Conservation (phyloP, 2,888 invertebrate genomes). For the Xylota sylvarum region DNA sequence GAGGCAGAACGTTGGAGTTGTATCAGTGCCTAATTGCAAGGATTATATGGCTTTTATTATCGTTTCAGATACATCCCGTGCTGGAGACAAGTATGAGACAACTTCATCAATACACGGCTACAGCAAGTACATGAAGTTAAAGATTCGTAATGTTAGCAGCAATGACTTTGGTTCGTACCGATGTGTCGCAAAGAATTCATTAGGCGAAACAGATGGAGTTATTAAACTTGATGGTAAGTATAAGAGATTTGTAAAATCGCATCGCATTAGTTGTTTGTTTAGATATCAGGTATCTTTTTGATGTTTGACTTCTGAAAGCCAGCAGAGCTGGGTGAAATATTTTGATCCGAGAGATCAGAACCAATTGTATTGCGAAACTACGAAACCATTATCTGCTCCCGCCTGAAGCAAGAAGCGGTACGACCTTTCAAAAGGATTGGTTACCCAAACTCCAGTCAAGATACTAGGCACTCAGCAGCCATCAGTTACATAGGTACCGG, state of each 20-base stretch:
- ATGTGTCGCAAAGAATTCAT: slow-evolving; percentile 96
- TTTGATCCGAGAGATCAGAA: no score
- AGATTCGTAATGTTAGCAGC: slow-evolving; percentile 91
- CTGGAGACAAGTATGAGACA: slow-evolving; percentile 95
- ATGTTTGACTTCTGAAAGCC: no score
- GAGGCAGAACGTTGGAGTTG: slow-evolving; percentile 1
- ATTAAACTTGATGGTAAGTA: slow-evolving; percentile 94
- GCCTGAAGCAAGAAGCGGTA: no score
- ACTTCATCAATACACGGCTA: slow-evolving; percentile 93
- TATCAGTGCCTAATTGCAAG: slow-evolving; percentile 16
- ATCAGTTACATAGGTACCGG: no score
- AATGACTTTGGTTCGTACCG: slow-evolving; percentile 95
- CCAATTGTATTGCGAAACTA: no score
- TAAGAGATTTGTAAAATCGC: not conserved
- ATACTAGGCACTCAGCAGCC: no score
- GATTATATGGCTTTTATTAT: slow-evolving; percentile 1
- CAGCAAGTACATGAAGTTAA: slow-evolving; percentile 96
- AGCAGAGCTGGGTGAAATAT: no score
- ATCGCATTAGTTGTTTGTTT: no score
- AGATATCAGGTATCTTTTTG: no score
- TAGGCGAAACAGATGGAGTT: slow-evolving; percentile 95
- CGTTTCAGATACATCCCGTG: slow-evolving; percentile 87
- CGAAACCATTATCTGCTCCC: no score
- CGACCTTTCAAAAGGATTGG: no score
- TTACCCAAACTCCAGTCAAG: no score